Conservation (phyloP, 2,797 vertebrate genomes). For the Gallinago nigripennis region DNA sequence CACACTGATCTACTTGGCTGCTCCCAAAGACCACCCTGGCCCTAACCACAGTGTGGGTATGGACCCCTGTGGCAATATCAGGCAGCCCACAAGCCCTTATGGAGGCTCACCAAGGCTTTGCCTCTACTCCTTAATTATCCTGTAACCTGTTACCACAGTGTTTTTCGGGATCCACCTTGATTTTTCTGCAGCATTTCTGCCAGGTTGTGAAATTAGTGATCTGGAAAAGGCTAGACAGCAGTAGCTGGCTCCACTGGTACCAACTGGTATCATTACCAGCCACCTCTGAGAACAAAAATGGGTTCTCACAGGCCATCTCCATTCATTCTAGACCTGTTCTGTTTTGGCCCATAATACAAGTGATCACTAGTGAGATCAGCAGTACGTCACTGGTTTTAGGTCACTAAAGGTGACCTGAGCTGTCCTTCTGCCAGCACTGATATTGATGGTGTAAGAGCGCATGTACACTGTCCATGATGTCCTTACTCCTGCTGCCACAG, state of each 20-base stretch:
- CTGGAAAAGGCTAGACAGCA: background rate
- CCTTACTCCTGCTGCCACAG: background rate
- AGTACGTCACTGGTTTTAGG: fast-evolving
- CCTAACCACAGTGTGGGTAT: no score
- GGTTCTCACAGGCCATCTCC: background rate
- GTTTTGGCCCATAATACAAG: background rate
- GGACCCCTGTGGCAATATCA: background rate
- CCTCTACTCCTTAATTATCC: background rate
- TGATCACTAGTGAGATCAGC: background rate
- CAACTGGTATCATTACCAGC: background rate
- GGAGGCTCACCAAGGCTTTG: background rate
- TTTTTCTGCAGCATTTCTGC: background rate
- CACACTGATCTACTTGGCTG: background rate
- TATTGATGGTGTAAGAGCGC: fast-evolving
- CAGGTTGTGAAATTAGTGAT: background rate
- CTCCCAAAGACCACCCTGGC: background rate
- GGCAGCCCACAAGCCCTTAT: background rate
- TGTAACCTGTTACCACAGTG: background rate
- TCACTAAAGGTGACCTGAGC: background rate
- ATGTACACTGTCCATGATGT: fast-evolving
- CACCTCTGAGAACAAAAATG: background rate
- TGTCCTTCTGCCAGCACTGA: background rate
- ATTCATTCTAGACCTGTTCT: background rate
- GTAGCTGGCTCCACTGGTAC: background rate
- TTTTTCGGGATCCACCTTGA: background rate